Base-by-base conservation (phyloP, 64 coral and sea anemone species). In the Montipora sp. region DNA sequence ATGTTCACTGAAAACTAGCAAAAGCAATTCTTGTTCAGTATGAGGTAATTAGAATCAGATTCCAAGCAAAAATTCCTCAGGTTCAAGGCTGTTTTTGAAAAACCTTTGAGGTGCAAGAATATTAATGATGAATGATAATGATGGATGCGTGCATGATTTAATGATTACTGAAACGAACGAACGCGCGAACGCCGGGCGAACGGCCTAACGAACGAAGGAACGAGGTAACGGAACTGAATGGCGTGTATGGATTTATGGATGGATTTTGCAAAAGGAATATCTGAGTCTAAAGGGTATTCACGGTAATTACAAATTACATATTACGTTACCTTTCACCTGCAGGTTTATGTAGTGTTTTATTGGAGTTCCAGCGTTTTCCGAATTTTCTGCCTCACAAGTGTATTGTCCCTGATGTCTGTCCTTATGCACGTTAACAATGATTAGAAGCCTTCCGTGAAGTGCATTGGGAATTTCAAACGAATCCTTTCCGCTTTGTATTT, bases 361-460 rank as follows among this genome's bases (percentile, higher is more conserved):
- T 46, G 80, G 80, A 47, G 19, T 83, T 24, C 23, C 80, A 46
- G 3, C 27, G 36, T 67, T 83, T 44, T 65, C 3, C 16, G 21
- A 16, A 60, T 88, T 88, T 45, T 74, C 69, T 4, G 73, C 85
- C 20, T 75, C 73, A 45, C 85, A 88, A 14, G 47, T 73, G 53
- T 88, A 88, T 20, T 15, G 3, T 8, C 85, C 85, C 19, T 88
- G 7, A 48, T 88, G 85, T 8, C 8, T 15, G 10, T 50, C 48
- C 45, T 75, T 51, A 3, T 73, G 8, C 8, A 88, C 85, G 20
- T 51, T 73, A 14, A 27, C 13, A 51, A 88, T 88, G 15, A 2
- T 20, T 16, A 88, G 47, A 75, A 22, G 68, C 16, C 85, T 51
- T 49, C 85, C 85, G 7, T 24, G 16, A 48, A 55, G 55, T 5